These are phyloP conservation scores for Drosophila mauritiana DNA, from an alignment of 1,140 invertebrate genomes.

Conservation along the genomic window DNA sequence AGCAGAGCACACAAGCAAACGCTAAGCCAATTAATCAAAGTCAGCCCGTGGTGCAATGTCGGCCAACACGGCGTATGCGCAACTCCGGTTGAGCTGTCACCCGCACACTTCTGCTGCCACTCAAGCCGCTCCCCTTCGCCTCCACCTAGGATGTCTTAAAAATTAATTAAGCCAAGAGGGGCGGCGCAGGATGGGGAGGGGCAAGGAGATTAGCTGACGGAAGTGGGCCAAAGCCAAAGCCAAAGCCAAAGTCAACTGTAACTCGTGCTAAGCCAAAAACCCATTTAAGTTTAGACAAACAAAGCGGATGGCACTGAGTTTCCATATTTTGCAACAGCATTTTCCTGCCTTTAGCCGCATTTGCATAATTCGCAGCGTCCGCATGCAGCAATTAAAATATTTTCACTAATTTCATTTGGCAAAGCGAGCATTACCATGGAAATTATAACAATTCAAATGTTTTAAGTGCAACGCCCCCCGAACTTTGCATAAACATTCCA, in stretches of 20 bases:
- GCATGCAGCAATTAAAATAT: conserved; percentile 65
- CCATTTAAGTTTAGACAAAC: conserved; percentile 27
- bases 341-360: conserved; percentile 16
- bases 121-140: background rate
- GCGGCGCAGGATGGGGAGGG: too few species aligned
- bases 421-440: conserved; percentile 52
- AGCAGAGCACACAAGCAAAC: conserved; percentile 1
- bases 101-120: conserved; percentile 15
- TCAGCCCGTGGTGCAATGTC: conserved; percentile 39
- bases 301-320: conserved; percentile 4
- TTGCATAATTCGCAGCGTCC: conserved; percentile 27
- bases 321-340: conserved; percentile 34
- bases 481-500: conserved; percentile 3
- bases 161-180: conserved; percentile 61
- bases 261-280: conserved; percentile 20
- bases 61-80: conserved; percentile 51
- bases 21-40: conserved; percentile 58
- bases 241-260: conserved; percentile 22
- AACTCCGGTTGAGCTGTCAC: conserved; percentile 36
- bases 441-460: conserved; percentile 56
- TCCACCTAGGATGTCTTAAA: conserved; percentile 54
- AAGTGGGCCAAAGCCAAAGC: conserved; percentile 16
- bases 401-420: conserved; percentile 55
- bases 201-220: conserved; percentile 31
- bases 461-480: conserved; percentile 51